These are phyloP conservation scores for Drosophila mayaguana DNA, from an alignment of 2,888 invertebrate genomes.

Conservation along the genomic window DNA sequence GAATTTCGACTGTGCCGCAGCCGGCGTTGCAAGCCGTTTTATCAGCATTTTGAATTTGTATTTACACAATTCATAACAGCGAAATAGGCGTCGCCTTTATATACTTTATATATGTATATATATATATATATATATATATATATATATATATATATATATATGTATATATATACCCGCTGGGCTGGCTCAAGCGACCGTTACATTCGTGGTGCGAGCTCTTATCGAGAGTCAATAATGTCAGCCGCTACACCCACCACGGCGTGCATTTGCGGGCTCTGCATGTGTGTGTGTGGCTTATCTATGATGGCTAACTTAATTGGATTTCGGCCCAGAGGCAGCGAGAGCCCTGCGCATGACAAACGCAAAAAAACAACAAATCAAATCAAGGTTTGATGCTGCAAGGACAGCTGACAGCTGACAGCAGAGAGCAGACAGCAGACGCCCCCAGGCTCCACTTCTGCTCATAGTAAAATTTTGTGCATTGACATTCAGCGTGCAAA, in stretches of 20 bases:
- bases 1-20: slow-evolving; percentile 59
- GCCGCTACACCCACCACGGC: neutral
- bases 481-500: slow-evolving; percentile 7
- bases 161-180: neutral
- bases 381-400: slow-evolving; percentile 27
- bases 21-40: slow-evolving; percentile 64
- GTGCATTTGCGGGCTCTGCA: slow-evolving; percentile 22
- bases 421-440: neutral
- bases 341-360: slow-evolving; percentile 12
- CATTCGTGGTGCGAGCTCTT: slow-evolving; percentile 52
- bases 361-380: slow-evolving; percentile 18
- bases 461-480: slow-evolving; percentile 26
- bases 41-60: slow-evolving; percentile 74
- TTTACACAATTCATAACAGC: slow-evolving; percentile 70
- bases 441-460: neutral
- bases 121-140: neutral
- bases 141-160: neutral
- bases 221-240: slow-evolving; percentile 46
- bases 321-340: slow-evolving; percentile 38
- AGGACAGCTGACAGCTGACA: slow-evolving; percentile 4
- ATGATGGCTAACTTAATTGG: slow-evolving; percentile 62
- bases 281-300: slow-evolving; percentile 19
- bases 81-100: slow-evolving; percentile 36
- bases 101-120: no score
- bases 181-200: slow-evolving; percentile 66